Evolutionary conservation across 2,888 invertebrate genomes (phyloP), one percentile per base, ranked within the genome.

Genomic region (Tenthredo livida): DNA sequence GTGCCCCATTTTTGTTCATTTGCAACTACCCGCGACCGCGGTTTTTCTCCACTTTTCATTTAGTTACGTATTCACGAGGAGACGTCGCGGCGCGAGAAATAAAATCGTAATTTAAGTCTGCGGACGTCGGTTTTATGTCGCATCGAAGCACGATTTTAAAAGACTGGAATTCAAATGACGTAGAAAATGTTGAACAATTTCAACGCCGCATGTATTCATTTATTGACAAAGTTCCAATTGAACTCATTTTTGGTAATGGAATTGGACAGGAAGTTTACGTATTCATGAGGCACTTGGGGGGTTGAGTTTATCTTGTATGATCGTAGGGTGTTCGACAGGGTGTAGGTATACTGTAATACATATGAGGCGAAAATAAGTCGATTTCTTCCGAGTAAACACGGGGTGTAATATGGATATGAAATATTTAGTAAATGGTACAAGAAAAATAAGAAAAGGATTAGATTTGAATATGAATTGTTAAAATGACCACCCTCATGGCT

Each of bases 401-500:
- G 70, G 40, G 40, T 37, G 70, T 72, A 72, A 61, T 40, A 40
- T 72, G 70, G 15, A 72, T 40, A 72, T 72, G 70, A 33, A 72
- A 40, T 72, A 40, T 37, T 4, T 37, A 4, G 47, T 3, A 47
- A 47, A 15, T 0, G 33, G 2, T 4, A 33, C 0, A 33, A 47
- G 3, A 47, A 47, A 47, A 47, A 47, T 15, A 47, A 47, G 15
- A 15, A 47, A 47, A 47, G 47, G 7, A 10, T 25, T 21, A 43
- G 9, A 73, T 47, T 73, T 73, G 73, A 73, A 73, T 73, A 73
- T 21, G 77, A 77, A 77, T 37, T 40, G 33, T 40, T 40, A 61
- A 40, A 61, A 58, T 12, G 58, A 40, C 25, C 80, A 61, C 58
- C 80, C 80, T 80, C 80, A 80, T 80, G 80, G 80, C 80, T 80